Evolutionary conservation across 23 tunicate genomes (phyloP).

Genomic region (Styela plicata): DNA sequence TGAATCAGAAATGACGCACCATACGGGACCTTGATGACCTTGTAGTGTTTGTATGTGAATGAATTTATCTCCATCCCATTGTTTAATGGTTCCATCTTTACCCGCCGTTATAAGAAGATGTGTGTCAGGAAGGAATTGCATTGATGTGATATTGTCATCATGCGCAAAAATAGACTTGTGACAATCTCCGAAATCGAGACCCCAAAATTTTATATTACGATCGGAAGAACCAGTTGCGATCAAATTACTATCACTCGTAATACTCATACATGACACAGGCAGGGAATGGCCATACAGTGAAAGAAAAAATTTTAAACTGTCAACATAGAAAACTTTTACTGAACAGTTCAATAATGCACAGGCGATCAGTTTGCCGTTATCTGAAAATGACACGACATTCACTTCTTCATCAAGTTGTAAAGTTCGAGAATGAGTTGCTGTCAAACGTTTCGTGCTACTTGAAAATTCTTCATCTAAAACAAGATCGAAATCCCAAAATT

Average conservation of each 20-base stretch:
- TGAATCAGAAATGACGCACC: constrained; percentile 24
- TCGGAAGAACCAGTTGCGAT: constrained; percentile 89
- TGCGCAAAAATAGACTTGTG: constrained; percentile 86
- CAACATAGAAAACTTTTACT: constrained; percentile 77
- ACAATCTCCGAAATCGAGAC: constrained; percentile 92
- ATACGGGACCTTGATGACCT: constrained; percentile 63
- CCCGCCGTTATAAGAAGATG: constrained; percentile 88
- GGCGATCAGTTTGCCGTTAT: constrained; percentile 60
- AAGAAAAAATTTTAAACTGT: constrained; percentile 75
- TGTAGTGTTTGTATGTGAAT: constrained; percentile 70
- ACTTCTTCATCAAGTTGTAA: constrained; percentile 84
- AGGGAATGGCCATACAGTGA: constrained; percentile 90
- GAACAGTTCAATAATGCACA: constrained; percentile 74
- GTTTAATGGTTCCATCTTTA: constrained; percentile 89
- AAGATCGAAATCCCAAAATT: constrained; percentile 91
- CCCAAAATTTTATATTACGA: constrained; percentile 88
- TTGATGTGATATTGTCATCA: constrained; percentile 65
- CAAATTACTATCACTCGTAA: constrained; percentile 55
- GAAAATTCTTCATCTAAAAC: constrained; percentile 55
- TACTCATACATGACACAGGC: constrained; percentile 65
- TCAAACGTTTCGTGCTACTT: constrained; percentile 28
- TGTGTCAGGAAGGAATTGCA: constrained; percentile 78
- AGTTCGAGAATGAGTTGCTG: constrained; percentile 66
- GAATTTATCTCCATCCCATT: constrained; percentile 98
- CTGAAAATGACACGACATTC: constrained; percentile 53